phyloP scores from a whole-genome alignment of 2,888 invertebrate species.

The Timema podura region DNA sequence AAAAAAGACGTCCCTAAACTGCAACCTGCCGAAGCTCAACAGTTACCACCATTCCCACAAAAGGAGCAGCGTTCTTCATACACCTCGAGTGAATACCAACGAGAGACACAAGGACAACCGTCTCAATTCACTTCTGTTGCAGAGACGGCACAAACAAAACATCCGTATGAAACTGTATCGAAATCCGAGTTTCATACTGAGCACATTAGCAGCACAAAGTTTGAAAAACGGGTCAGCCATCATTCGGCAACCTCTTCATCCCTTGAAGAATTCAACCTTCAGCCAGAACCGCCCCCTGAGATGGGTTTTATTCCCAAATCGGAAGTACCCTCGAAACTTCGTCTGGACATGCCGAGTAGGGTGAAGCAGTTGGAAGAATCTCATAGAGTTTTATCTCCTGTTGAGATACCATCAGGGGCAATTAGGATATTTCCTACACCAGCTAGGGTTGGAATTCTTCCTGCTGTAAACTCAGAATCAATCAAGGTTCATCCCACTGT shows the following conservation, averaged over 20 bases:
- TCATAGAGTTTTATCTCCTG: conserved; percentile 49
- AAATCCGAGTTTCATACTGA: conserved; percentile 21
- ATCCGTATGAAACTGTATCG: neutral
- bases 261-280: conserved; percentile 50
- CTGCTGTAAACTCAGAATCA: conserved; percentile 14
- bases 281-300: conserved; percentile 68
- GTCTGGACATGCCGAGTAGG: conserved; percentile 54
- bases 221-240: neutral
- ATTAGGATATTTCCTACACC: conserved; percentile 49
- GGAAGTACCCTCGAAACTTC: conserved; percentile 43
- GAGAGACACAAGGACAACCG: neutral
- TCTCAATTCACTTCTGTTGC: neutral
- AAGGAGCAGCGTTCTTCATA: conserved; percentile 10
- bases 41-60: neutral
- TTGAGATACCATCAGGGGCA: conserved; percentile 56
- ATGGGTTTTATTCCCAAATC: conserved; percentile 58
- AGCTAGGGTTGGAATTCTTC: conserved; percentile 12
- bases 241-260: conserved; percentile 4
- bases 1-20: neutral
- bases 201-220: conserved; percentile 7
- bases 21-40: neutral
- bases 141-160: too few species aligned
- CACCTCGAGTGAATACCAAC: conserved; percentile 1
- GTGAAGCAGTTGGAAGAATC: conserved; percentile 58
- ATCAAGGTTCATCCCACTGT: neutral